Evolutionary conservation across 2,113 vertebrate genomes (phyloP), one percentile per base, ranked within the genome.

Genomic region (Sinocyclocheilus maitianheensis): DNA sequence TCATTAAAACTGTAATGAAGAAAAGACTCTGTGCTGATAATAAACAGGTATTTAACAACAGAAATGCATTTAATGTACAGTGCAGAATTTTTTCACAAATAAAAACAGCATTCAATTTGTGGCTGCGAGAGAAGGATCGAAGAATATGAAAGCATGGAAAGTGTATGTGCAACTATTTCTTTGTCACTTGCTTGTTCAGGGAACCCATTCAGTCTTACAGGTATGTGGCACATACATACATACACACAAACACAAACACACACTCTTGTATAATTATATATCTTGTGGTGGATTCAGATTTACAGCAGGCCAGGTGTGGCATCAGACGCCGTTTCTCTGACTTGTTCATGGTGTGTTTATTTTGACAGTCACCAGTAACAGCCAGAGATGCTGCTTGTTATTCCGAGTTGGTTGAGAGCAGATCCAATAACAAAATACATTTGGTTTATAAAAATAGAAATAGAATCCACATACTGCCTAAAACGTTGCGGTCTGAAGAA

Each of bases 361-460:
- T 94, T 92, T 93, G 94, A 95, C 92, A 94, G 91, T 94, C 88
- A 81, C 89, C 91, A 90, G 79, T 89, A 91, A 93, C 90, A 89
- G 80, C 63, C 91, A 83, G 90, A 88, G 86, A 86, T 89, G 90
- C 88, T 90, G 88, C 84, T 86, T 90, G 76, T 84, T 84, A 80
- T 81, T 77, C 84, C 63, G 65, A 58, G 60, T 40, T 89, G 84
- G 77, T 67, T 76, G 75, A 62, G 65, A 58, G 74, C 53, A 89
- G 85, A 91, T 93, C 85, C 87, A 88, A 90, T 91, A 91, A 91
- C 90, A 91, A 88, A 91, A 91, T 84, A 89, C 82, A 85, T 91
- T 93, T 90, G 90, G 84, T 92, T 92, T 92, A 89, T 81, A 69
- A 76, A 89, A 89, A 91, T 88, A 90, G 74, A 92, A 93, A 92